A percentile compares a stretch with the other conserved stretches of the same genome.
These are phyloP conservation scores for Percina caprodes DNA, from an alignment of 2,113 vertebrate species.

Conservation along the genomic window DNA sequence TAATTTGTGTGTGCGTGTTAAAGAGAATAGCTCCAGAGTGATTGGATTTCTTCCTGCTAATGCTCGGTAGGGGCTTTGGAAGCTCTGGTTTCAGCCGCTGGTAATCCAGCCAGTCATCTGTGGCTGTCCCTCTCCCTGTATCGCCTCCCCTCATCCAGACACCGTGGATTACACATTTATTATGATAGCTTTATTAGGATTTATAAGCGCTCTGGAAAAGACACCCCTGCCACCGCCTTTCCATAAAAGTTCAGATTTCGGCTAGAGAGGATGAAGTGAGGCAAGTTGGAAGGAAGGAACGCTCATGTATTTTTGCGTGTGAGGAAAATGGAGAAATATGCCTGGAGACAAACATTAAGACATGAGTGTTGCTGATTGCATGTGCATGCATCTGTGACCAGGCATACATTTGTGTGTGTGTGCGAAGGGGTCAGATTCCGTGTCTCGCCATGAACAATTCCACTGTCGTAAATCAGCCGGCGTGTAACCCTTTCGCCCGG, in stretches of 20 bases:
- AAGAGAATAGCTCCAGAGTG: constrained; percentile 76
- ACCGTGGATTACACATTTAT: constrained; percentile 78
- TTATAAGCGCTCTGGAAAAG: constrained; percentile 70
- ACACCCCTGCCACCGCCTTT: constrained; percentile 40
- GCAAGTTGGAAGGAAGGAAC: constrained; percentile 35
- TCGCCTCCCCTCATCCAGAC: constrained; percentile 75
- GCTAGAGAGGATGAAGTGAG: constrained; percentile 41
- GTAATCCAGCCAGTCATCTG: constrained; percentile 82
- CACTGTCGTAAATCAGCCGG: constrained; percentile 70
- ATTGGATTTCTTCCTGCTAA: constrained; percentile 81
- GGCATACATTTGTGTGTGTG: constrained; percentile 6
- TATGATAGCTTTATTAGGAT: constrained; percentile 81
- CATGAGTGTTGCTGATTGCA: constrained; percentile 25
- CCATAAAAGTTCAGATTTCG: constrained; percentile 66
- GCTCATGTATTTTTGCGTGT: background rate
- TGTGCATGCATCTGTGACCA: constrained; percentile 24
- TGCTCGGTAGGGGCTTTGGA: constrained; percentile 75
- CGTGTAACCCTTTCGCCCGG: constrained; percentile 65
- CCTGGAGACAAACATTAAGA: constrained; percentile 23
- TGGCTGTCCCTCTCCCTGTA: constrained; percentile 71
- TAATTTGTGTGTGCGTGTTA: constrained; percentile 48
- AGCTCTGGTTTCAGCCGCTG: constrained; percentile 78
- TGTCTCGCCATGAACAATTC: constrained; percentile 62
- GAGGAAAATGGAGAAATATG: constrained; percentile 25
- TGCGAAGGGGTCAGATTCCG: constrained; percentile 61